A percentile compares a stretch with the other conserved stretches of the same genome.
Conservation (phyloP, 1,140 invertebrate species). For the Berghia stephanieae region DNA sequence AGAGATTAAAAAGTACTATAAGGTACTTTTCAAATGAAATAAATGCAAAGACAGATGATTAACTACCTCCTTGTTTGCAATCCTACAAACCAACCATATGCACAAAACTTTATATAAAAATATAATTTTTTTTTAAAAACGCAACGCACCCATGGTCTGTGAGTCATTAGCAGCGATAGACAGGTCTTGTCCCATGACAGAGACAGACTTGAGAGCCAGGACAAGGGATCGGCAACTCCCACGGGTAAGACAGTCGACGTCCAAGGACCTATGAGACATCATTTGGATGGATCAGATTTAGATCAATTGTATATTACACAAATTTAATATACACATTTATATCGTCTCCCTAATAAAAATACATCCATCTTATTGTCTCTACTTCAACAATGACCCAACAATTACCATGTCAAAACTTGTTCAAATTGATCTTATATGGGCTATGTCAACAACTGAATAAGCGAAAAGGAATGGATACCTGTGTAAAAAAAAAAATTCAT, state of each 20-base stretch:
- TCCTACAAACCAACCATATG: neutral
- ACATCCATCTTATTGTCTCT: neutral
- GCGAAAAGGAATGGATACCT: too few species aligned
- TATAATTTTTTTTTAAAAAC: slow-evolving; percentile 5
- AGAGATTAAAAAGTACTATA: neutral
- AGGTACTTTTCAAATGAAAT: neutral
- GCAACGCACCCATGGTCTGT: slow-evolving; percentile 18
- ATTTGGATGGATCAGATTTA: neutral
- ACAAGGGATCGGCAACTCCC: slow-evolving; percentile 27
- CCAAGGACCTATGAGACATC: neutral
- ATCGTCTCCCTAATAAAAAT: neutral
- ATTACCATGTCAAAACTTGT: neutral
- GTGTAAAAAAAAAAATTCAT: too few species aligned
- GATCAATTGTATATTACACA: neutral
- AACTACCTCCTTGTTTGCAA: too few species aligned
- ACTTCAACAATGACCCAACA: neutral
- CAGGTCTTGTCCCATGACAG: neutral
- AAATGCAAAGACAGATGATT: neutral
- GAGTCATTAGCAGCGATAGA: slow-evolving; percentile 22
- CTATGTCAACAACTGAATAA: too few species aligned
- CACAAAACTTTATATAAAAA: neutral
- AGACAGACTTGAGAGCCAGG: slow-evolving; percentile 22
- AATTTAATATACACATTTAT: neutral
- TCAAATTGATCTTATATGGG: too few species aligned
- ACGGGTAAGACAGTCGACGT: slow-evolving; percentile 21